Base-by-base conservation (phyloP, 2,888 invertebrate genomes). In the Chorisops tibialis region DNA sequence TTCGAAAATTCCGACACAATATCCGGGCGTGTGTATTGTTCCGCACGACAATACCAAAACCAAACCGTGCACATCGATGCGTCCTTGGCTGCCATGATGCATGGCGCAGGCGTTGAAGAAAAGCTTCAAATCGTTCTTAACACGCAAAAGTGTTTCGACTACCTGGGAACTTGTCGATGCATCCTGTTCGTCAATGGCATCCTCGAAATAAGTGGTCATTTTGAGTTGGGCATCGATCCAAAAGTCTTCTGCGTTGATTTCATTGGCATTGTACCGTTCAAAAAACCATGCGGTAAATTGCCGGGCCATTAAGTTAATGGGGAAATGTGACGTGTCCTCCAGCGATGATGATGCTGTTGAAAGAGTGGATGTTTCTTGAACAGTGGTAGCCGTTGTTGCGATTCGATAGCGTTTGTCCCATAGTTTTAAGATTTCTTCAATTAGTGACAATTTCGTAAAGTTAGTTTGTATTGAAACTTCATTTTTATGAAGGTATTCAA, bases 1-100 rank as follows among this genome's bases (percentile, higher is more conserved):
- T 70, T 87, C 86, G 72, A 87, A 88, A 30, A 85, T 75, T 2
- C 87, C 88, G 1, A 83, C 80, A 66, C 81, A 81, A 24, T 75
- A 73, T 4, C 75, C 68, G 12, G 73, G 72, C 3, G 79, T 74
- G 70, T 87, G 87, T 35, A 87, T 70, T 0, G 85, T 86, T 16
- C 88, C 87, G 74, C 85, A 85, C 1, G 79, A 81, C 49, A 85
- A 70, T 7, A 87, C 81, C 49, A 83, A 70, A 1, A 85, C 83
- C 47, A 86, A 73, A 1, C 87, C 87, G 71, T 87, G 85, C 0
- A 81, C 78, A 71, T 85, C 82, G 65, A 82, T 79, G 65, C 80
- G 79, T 3, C 84, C 84, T 68, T 80, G 79, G 1, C 85, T 78
- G 4, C 87, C 87, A 12, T 81, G 81, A 59, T 75, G 72, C 1